phyloP scores from a whole-genome alignment of 2,797 vertebrate species.

The Schizopygopsis pylzovi region DNA sequence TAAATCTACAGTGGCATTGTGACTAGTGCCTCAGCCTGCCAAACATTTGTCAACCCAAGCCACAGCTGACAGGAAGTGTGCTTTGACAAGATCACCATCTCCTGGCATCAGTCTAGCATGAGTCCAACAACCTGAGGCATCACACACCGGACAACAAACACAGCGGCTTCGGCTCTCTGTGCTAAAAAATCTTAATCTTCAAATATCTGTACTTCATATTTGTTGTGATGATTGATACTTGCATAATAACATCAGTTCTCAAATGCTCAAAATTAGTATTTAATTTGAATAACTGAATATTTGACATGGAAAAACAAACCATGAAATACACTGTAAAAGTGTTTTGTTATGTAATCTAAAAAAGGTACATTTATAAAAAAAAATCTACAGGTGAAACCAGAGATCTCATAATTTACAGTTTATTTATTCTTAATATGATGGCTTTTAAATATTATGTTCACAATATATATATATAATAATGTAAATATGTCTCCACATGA shows the following conservation, averaged over 20 bases:
- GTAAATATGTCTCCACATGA: not conserved
- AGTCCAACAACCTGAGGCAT: slow-evolving; percentile 9
- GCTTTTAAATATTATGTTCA: not conserved
- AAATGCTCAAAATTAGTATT: not conserved
- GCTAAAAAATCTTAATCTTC: not conserved
- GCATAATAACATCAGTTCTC: not conserved
- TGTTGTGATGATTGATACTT: not conserved
- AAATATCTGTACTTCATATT: not conserved
- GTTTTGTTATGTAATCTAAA: not conserved
- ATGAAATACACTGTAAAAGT: not conserved
- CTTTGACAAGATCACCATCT: slow-evolving; percentile 3
- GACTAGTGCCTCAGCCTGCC: not conserved
- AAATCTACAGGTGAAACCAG: not conserved
- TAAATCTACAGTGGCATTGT: slow-evolving; percentile 11
- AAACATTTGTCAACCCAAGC: slow-evolving; percentile 5
- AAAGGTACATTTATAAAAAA: not conserved
- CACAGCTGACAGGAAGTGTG: slow-evolving; percentile 32
- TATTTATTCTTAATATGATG: not conserved
- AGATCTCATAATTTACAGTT: not conserved
- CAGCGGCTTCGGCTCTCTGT: not conserved
- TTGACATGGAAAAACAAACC: not conserved
- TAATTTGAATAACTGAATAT: not conserved
- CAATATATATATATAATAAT: not conserved
- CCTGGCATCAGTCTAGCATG: slow-evolving; percentile 9
- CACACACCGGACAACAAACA: not conserved